Base-by-base conservation (phyloP, 2,888 invertebrate genomes). In the Orthosia incerta region DNA sequence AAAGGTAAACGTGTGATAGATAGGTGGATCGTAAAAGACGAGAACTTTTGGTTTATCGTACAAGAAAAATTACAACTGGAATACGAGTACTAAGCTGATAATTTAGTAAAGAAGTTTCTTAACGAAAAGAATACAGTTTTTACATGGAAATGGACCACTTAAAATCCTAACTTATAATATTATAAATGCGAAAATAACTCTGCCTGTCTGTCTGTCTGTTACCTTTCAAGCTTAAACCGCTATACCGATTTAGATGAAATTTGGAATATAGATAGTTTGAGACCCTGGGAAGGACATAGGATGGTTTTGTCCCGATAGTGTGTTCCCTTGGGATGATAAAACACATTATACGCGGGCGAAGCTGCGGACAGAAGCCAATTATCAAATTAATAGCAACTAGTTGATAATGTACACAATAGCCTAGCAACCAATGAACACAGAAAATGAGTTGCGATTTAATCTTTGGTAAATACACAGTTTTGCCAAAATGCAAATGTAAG, bases 21-120 rank as follows among this genome's bases (percentile, higher is more conserved):
- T 81, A 15, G 67, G 23, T 63, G 39, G 18, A 39, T 60, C 82
- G 68, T 67, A 82, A 81, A 76, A 67, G 1, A 31, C 45, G 18
- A 74, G 20, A 66, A 69, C 31, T 76, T 80, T 50, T 63, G n/a
- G 50, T 76, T 76, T 59, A 66, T 50, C 23, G 26, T 16, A 26
- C 18, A 62, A 60, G 64, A 56, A 53, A 81, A 65, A 75, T 39
- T 61, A 70, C 46, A 65, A 56, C 55, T 57, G 18, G 2, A 56
- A 53, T 23, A 39, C 39, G 39, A 39, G 1, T 39, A 26, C 12
- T 55, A 46, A 53, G 23, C 16, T 46, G 11, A 23, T 63, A 46
- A 55, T 23, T 61, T n/a, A 18, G 11, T 5, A 9, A 13, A 39
- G 26, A 18, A 50, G 50, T 51, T 55, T 16, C n/a, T 45, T 12